These are phyloP conservation scores for Drosophila saltans DNA, from an alignment of 1,140 invertebrate genomes.

Conservation along the genomic window DNA sequence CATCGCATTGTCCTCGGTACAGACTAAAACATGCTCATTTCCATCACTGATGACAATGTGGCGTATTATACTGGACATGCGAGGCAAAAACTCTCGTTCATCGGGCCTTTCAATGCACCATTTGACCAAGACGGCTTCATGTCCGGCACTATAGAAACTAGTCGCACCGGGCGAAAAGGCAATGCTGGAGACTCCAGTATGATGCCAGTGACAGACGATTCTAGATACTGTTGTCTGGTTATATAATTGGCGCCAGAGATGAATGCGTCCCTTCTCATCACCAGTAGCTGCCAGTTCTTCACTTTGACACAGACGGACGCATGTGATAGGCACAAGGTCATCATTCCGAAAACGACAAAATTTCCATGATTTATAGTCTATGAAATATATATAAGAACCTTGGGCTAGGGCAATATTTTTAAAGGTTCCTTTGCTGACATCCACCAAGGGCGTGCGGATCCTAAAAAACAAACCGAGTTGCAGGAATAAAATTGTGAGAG, in stretches of 20 bases:
- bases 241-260: constrained; percentile 86
- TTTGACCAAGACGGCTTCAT: constrained; percentile 91
- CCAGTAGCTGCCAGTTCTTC: constrained; percentile 89
- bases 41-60: constrained; percentile 87
- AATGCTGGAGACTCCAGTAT: constrained; percentile 88
- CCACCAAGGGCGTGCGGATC: constrained; percentile 45
- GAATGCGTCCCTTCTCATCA: constrained; percentile 87
- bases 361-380: constrained; percentile 71
- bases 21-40: constrained; percentile 87
- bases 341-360: constrained; percentile 74
- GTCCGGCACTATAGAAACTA: constrained; percentile 89
- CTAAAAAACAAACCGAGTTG: constrained; percentile 23
- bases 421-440: constrained; percentile 58
- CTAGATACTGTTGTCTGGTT: constrained; percentile 13
- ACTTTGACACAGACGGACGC: constrained; percentile 88
- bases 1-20: constrained; percentile 91
- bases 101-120: constrained; percentile 86
- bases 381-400: constrained; percentile 71
- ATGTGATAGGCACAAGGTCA: constrained; percentile 85
- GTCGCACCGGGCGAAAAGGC: constrained; percentile 88
- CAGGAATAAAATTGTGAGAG: too few species aligned
- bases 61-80: constrained; percentile 88
- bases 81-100: constrained; percentile 88
- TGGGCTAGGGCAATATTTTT: constrained; percentile 79
- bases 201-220: constrained; percentile 91